Conservation (phyloP, 2,888 invertebrate species). For the Lysandra coridon region DNA sequence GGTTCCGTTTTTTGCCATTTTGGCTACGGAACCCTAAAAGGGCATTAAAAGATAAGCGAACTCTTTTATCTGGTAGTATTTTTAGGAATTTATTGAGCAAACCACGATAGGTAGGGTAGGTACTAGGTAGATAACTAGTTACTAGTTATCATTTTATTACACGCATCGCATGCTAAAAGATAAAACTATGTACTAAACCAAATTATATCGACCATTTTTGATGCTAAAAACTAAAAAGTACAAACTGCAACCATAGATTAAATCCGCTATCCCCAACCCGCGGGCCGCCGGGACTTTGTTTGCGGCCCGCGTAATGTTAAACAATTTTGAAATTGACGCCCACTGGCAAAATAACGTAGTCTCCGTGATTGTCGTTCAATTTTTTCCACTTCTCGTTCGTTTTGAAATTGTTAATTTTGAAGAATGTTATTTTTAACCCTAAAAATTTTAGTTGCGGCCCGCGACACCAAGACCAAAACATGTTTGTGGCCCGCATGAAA, state of each 20-base stretch:
- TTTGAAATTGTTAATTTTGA: too few species aligned
- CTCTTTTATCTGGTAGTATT: conserved; percentile 4
- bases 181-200: neutral
- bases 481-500: too few species aligned
- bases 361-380: too few species aligned
- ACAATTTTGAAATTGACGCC: too few species aligned
- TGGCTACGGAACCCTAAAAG: neutral
- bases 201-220: neutral
- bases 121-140: neutral
- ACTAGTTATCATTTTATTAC: conserved; percentile 23
- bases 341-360: too few species aligned
- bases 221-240: neutral
- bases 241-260: neutral
- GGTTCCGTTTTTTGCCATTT: too few species aligned
- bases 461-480: too few species aligned
- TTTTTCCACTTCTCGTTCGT: too few species aligned
- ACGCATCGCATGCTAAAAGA: neutral
- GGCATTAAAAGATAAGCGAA: neutral
- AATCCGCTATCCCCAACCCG: neutral
- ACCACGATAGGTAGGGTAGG: neutral
- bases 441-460: too few species aligned
- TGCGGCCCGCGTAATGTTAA: too few species aligned
- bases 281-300: too few species aligned
- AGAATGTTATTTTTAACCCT: too few species aligned
- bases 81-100: conserved; percentile 19